Evolutionary conservation across 2,888 invertebrate genomes (phyloP).

Genomic region (Unio delphinus): DNA sequence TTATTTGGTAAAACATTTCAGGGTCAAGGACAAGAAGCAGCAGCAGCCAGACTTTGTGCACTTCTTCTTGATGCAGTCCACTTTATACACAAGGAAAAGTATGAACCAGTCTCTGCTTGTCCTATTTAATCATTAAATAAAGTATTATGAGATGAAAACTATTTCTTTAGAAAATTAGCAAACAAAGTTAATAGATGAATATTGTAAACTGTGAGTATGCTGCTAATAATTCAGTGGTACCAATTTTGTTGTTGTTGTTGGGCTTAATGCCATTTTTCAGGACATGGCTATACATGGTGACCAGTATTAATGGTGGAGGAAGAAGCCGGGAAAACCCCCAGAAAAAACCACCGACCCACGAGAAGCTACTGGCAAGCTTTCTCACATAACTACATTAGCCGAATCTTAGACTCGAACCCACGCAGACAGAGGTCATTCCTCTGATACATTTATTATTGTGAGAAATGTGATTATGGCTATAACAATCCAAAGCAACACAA

Average conservation of each 20-base stretch:
- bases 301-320: no score
- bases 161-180: slow-evolving; percentile 16
- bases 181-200: slow-evolving; percentile 9
- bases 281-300: no score
- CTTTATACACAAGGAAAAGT: slow-evolving; percentile 42
- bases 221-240: slow-evolving; percentile 2
- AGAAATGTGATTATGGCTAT: no score
- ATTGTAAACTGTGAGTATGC: slow-evolving; percentile 19
- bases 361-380: no score
- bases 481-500: no score
- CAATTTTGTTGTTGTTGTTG: not conserved
- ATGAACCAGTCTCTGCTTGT: not conserved
- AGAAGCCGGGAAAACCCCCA: no score
- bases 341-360: no score
- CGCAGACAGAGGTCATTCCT: no score
- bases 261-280: no score
- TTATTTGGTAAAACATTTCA: slow-evolving; percentile 10
- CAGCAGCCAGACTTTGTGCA: slow-evolving; percentile 43
- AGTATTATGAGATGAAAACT: not conserved
- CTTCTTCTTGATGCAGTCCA: slow-evolving; percentile 34
- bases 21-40: slow-evolving; percentile 37
- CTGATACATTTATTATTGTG: no score
- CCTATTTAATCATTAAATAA: slow-evolving; percentile 6
- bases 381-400: no score
- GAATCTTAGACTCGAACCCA: no score